Base-by-base conservation (phyloP, 92 coral and sea anemone genomes). In the Porites evermanni region DNA sequence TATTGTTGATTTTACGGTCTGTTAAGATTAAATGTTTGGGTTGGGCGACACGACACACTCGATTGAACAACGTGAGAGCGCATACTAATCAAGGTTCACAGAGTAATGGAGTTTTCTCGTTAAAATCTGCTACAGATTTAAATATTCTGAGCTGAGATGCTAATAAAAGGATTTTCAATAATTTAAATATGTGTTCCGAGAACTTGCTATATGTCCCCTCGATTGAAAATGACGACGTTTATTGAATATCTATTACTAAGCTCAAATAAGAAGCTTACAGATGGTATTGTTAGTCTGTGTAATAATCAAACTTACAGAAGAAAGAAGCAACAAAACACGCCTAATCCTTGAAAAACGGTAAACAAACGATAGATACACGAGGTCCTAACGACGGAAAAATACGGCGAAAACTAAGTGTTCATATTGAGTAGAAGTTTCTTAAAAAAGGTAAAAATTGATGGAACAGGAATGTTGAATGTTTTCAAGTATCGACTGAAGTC, bases 51-150 rank as follows among this genome's bases (percentile, higher is more conserved):
- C 64, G 91, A 59, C 61, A 85, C 93, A 79, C 86, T 81, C 74
- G 79, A 72, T 26, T 92, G 85, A 89, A 44, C 93, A 53, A 69
- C 95, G 95, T 92, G 95, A 64, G 95, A 92, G 75, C 83, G 81
- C 88, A 85, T 85, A 85, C 77, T 85, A 85, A 85, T 85, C 19
- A 52, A 38, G 44, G 87, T 83, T 83, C 87, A 61, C 87, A 83
- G 59, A 73, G 18, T 2, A 61, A 2, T 24, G 64, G 5, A 63
- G 72, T 12, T n/a, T 18, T 53, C 24, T 53, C 58, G 29, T 58
- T 32, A 83, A 47, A 61, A 72, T 61, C 67, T 83, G 65, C 69
- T 67, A 56, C 71, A 67, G 47, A 12, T 63, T 64, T 21, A 7
- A 26, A 83, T 20, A 13, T 20, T 73, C 72, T 26, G 26, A 1